Conservation (phyloP, 1,140 invertebrate species). For the Cydia splendana region DNA sequence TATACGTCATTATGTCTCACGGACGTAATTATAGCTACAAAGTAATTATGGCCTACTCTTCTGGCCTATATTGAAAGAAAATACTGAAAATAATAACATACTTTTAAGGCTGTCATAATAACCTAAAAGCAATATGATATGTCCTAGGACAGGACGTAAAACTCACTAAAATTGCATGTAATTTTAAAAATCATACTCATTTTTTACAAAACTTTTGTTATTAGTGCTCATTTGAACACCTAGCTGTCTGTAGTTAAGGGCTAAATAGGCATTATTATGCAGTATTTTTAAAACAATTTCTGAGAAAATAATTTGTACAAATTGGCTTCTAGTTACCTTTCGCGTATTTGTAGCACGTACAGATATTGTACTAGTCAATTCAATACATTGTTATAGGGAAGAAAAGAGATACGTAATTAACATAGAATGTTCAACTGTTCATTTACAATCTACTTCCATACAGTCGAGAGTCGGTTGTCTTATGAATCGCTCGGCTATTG, state of each 20-base stretch:
- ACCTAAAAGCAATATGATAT: background rate
- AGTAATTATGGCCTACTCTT: slow-evolving; percentile 4
- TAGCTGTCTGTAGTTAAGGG: background rate
- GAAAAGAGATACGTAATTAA: background rate
- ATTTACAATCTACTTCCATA: background rate
- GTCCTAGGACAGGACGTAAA: background rate
- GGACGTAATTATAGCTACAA: background rate
- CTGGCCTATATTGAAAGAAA: background rate
- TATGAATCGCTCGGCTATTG: background rate
- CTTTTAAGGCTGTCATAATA: background rate
- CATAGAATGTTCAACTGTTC: background rate
- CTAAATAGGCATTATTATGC: slow-evolving; percentile 19
- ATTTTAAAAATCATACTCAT: slow-evolving; percentile 19
- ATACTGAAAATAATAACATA: background rate
- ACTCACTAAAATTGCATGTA: background rate
- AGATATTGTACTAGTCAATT: slow-evolving; percentile 15
- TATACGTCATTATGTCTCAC: background rate
- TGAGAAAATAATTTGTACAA: slow-evolving; percentile 1
- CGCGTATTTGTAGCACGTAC: slow-evolving; percentile 13
- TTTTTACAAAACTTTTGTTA: background rate
- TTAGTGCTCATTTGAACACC: background rate
- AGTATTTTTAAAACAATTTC: slow-evolving; percentile 24
- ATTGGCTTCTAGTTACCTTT: slow-evolving; percentile 11
- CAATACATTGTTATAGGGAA: background rate
- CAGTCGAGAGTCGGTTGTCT: background rate